Evolutionary conservation across 2,888 invertebrate genomes (phyloP).

Genomic region (Entomobrya multifasciata): DNA sequence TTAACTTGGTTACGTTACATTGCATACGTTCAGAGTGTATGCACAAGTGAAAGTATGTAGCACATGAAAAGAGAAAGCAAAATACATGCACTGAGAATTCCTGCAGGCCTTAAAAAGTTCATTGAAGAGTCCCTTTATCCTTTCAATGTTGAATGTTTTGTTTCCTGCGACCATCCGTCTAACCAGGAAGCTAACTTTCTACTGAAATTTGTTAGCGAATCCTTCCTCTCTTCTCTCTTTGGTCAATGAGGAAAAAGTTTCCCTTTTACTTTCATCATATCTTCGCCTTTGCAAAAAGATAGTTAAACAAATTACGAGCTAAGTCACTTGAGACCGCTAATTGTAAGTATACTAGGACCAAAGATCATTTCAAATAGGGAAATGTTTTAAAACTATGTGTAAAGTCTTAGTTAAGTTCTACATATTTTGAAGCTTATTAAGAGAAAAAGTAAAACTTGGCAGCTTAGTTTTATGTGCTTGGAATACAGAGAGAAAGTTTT

Average conservation of each 20-base stretch:
- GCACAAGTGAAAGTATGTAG: not conserved
- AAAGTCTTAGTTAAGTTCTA: not conserved
- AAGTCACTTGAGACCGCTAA: constrained; percentile 24
- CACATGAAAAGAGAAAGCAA: not conserved
- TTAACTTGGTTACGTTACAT: no score
- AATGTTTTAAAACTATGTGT: not conserved
- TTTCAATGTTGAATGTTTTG: not conserved
- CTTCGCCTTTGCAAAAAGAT: not conserved
- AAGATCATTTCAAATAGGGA: not conserved
- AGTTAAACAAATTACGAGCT: constrained; percentile 18
- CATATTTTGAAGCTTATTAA: no score
- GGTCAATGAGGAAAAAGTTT: constrained; percentile 8
- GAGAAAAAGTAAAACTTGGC: no score
- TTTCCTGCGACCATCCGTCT: not conserved
- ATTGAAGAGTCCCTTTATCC: no score
- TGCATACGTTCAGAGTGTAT: not conserved
- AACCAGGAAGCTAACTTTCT: not conserved
- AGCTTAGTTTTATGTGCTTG: not conserved
- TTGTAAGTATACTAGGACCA: constrained; percentile 2
- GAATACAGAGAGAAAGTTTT: not conserved
- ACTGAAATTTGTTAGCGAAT: not conserved
- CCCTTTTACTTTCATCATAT: not conserved
- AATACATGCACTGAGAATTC: not conserved
- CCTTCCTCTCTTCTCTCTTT: not conserved
- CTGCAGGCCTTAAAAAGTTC: not conserved